Percentiles rank a stretch among this genome's conserved stretches.
These are phyloP conservation scores for Corythaixoides concolor DNA, from an alignment of 2,113 vertebrate genomes.

Conservation along the genomic window DNA sequence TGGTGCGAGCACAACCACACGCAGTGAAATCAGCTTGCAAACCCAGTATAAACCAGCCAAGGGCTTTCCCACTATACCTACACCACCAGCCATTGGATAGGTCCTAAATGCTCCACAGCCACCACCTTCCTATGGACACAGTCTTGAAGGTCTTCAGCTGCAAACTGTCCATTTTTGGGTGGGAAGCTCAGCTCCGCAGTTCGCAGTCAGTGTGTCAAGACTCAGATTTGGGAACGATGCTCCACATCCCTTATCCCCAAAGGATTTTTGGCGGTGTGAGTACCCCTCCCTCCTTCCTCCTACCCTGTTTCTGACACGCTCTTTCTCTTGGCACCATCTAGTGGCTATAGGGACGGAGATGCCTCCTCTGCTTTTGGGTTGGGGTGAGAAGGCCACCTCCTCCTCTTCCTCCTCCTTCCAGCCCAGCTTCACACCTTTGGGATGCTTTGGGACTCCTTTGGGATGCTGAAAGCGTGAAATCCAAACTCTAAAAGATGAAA, in stretches of 20 bases:
- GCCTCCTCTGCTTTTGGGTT: not conserved
- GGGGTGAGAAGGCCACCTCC: not conserved
- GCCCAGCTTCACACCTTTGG: not conserved
- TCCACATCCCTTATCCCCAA: not conserved
- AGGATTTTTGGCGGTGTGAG: not conserved
- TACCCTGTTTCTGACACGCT: not conserved
- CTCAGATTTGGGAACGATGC: not conserved
- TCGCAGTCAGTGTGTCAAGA: not conserved
- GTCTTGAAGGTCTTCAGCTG: not conserved
- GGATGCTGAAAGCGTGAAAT: not conserved
- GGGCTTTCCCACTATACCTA: not conserved
- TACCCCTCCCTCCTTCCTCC: not conserved
- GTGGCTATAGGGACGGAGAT: not conserved
- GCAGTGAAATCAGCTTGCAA: not conserved
- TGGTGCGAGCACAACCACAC: too few relatives aligned
- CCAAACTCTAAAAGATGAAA: not conserved
- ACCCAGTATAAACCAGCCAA: not conserved
- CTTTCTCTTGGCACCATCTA: conserved; percentile 13
- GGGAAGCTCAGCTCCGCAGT: rapidly evolving
- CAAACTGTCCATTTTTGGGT: not conserved
- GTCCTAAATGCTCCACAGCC: not conserved
- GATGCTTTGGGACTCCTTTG: not conserved
- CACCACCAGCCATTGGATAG: not conserved
- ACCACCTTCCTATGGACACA: not conserved
- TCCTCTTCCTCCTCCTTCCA: not conserved